Percentiles rank a stretch among this genome's conserved stretches.
These are phyloP conservation scores for Tupaia tana DNA, from an alignment of 2,113 vertebrate species.

Conservation along the genomic window DNA sequence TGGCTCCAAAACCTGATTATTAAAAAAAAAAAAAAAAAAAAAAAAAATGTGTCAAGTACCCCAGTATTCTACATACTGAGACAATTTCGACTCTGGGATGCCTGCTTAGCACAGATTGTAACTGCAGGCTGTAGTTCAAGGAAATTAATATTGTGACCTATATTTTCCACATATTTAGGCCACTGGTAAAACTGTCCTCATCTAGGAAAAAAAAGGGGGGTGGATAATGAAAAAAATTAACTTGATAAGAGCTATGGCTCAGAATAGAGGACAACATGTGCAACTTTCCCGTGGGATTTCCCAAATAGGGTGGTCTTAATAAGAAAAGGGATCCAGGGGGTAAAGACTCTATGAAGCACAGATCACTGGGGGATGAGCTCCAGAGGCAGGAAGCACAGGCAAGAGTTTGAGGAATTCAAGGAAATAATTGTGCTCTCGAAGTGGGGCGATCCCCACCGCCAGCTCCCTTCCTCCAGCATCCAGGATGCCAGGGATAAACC, in stretches of 20 bases:
- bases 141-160: slow-evolving; percentile 57
- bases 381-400: accelerated
- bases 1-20: slow-evolving; percentile 9
- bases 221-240: background rate
- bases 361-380: accelerated
- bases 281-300: background rate
- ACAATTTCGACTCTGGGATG: background rate
- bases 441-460: too few relatives aligned
- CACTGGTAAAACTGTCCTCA: background rate
- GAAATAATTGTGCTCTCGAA: background rate
- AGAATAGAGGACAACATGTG: background rate
- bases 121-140: background rate
- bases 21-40: slow-evolving; percentile 6
- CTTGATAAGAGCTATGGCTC: background rate
- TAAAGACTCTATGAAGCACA: background rate
- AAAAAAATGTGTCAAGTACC: slow-evolving; percentile 36
- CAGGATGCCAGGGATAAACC: background rate
- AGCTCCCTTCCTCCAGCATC: background rate
- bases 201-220: background rate
- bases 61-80: background rate
- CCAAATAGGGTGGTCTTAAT: background rate
- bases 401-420: background rate
- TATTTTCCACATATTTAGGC: slow-evolving; percentile 57
- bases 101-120: background rate
- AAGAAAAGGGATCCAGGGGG: background rate